These are phyloP conservation scores for Elysia chlorotica DNA, from an alignment of 1,140 invertebrate species.

Conservation along the genomic window DNA sequence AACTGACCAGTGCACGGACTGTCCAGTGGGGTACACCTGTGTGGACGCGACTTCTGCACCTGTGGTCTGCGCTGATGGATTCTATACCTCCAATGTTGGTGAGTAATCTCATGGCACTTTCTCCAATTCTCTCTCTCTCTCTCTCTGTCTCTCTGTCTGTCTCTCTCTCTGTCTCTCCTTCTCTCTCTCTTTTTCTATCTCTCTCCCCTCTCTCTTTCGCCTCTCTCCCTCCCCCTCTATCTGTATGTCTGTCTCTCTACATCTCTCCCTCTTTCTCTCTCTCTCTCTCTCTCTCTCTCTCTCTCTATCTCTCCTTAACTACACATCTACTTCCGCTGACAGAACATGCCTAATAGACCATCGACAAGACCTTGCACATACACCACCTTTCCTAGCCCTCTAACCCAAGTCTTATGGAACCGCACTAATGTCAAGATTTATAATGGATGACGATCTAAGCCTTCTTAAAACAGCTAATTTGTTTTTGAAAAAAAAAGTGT, in stretches of 20 bases:
- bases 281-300: no score
- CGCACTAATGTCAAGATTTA: no score
- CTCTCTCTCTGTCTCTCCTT: neutral
- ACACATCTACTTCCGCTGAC: no score
- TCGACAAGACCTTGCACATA: no score
- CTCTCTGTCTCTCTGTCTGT: neutral
- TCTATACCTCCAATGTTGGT: constrained; percentile 43
- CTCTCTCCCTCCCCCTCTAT: neutral
- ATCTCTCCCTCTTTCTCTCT: neutral
- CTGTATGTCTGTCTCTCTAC: neutral
- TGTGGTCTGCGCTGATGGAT: constrained; percentile 35
- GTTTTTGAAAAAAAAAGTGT: no score
- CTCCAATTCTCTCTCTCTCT: neutral
- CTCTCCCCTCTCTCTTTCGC: neutral
- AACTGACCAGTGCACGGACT: constrained; percentile 36
- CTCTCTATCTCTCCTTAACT: no score
- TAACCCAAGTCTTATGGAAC: no score
- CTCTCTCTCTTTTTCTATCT: neutral
- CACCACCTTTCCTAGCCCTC: no score
- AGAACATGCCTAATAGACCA: no score
- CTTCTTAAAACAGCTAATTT: no score
- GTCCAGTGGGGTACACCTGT: constrained; percentile 47
- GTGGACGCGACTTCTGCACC: constrained; percentile 17
- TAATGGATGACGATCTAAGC: no score
- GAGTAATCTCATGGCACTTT: neutral